Conservation (phyloP, 2,113 vertebrate species). For the Scomber scombrus region DNA sequence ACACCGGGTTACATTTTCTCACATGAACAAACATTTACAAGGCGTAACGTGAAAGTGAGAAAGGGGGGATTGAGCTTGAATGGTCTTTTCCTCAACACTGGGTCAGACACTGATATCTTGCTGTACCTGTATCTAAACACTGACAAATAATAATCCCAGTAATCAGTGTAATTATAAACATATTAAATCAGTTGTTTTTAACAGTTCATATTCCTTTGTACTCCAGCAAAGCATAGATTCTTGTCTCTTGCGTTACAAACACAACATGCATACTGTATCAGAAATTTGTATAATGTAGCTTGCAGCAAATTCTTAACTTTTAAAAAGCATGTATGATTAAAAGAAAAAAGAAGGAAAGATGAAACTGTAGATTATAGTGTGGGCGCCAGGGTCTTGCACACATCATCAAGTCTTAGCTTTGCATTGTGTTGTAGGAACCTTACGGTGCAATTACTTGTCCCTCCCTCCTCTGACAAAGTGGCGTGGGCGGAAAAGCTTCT, state of each 20-base stretch:
- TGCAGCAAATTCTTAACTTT: slow-evolving; percentile 47
- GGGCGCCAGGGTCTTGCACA: slow-evolving; percentile 75
- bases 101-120: background rate
- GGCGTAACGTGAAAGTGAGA: background rate
- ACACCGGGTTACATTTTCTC: slow-evolving; percentile 8
- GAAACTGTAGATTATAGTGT: slow-evolving; percentile 73
- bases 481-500: slow-evolving; percentile 79
- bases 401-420: slow-evolving; percentile 79
- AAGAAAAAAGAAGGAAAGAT: slow-evolving; percentile 5
- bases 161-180: background rate
- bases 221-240: background rate
- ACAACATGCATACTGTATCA: background rate
- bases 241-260: background rate
- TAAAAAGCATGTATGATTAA: slow-evolving; percentile 11
- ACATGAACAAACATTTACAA: slow-evolving; percentile 18
- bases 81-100: background rate
- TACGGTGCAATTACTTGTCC: slow-evolving; percentile 79
- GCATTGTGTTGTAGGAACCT: slow-evolving; percentile 76
- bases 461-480: slow-evolving; percentile 73
- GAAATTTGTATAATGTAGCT: slow-evolving; percentile 16
- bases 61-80: background rate
- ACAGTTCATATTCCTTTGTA: background rate
- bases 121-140: background rate
- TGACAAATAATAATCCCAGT: background rate
- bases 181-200: background rate